These are phyloP conservation scores for Melanotaenia nigrans DNA, from an alignment of 2,797 vertebrate species.

Conservation along the genomic window DNA sequence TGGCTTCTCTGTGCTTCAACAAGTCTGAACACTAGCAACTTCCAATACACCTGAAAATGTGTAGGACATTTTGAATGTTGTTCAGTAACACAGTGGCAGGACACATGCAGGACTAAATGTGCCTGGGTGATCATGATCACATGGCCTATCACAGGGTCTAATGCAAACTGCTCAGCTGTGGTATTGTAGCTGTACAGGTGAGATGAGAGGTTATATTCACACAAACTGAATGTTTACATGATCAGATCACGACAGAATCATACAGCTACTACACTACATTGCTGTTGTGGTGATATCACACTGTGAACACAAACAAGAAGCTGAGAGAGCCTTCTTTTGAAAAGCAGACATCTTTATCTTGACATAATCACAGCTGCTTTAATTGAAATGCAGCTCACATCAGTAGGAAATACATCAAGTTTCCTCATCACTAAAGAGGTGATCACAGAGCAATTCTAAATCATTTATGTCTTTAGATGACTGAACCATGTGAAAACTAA, in stretches of 20 bases:
- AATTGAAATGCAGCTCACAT: constrained; percentile 37
- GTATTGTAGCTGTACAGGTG: constrained; percentile 41
- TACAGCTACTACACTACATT: neutral
- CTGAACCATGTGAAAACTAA: constrained; percentile 24
- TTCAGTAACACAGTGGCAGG: constrained; percentile 26
- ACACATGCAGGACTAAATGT: constrained; percentile 23
- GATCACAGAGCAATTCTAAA: constrained; percentile 47
- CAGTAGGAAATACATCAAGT: constrained; percentile 11
- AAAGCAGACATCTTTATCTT: constrained; percentile 3
- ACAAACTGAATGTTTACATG: constrained; percentile 18
- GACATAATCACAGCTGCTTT: constrained; percentile 39
- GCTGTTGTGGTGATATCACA: constrained; percentile 4
- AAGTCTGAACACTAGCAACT: constrained; percentile 45
- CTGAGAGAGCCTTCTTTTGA: constrained; percentile 1
- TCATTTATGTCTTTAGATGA: constrained; percentile 44
- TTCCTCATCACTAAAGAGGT: constrained; percentile 13
- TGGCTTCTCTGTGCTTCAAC: constrained; percentile 50
- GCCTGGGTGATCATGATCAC: constrained; percentile 21
- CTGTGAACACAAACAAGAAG: constrained; percentile 20
- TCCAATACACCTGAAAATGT: constrained; percentile 49
- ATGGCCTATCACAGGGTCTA: constrained; percentile 31
- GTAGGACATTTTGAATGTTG: constrained; percentile 48
- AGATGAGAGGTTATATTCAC: constrained; percentile 32
- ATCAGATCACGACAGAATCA: constrained; percentile 25
- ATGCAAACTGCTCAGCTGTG: constrained; percentile 47